Base-by-base conservation (phyloP, 2,113 vertebrate genomes). In the Malurus alboscapulatus region DNA sequence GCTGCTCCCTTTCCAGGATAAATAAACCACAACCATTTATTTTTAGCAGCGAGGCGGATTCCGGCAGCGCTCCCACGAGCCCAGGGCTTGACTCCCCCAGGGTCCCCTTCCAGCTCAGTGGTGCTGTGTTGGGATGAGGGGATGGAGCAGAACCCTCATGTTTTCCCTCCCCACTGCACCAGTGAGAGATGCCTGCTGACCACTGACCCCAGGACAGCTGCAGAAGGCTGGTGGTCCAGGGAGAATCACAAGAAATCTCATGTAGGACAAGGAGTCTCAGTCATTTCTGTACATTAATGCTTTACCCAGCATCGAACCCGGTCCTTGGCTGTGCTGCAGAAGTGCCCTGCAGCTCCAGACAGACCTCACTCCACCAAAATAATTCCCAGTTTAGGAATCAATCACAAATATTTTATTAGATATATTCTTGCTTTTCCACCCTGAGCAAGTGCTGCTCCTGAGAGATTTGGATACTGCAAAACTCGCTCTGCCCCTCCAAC, bases 191-290 rank as follows among this genome's bases (percentile, higher is more conserved):
- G 55, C 54, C 77, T 1, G 0, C 27, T 45, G 67, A 26, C 27
- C 68, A 24, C 12, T 0, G 0, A 17, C 8, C 18, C 10, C 0
- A 0, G 42, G 51, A 29, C 30, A 44, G 71, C 18, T 9, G 8
- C 0, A 4, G 29, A 22, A 84, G 29, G 10, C 17, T 47, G 34
- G 40, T 5, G 79, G n/a, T 48, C 8, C 42, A 16, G 27, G 42
- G 22, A 30, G 61, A 54, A 27, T 10, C 15, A 32, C 24, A 82
- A 82, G 51, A 62, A 82, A 75, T 7, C 27, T 7, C 40, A 21
- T 0, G 0, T 0, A 38, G 40, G 54, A 62, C 29, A 29, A 22
- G 19, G 17, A n/a, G 9, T 45, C 74, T 30, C 0, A 1, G 27
- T 20, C 17, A 65, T 24, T 90, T 65, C 75, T 22, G 40, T 24